These are phyloP conservation scores for Meteorus sp. DNA, from an alignment of 1,140 invertebrate genomes.

Conservation along the genomic window DNA sequence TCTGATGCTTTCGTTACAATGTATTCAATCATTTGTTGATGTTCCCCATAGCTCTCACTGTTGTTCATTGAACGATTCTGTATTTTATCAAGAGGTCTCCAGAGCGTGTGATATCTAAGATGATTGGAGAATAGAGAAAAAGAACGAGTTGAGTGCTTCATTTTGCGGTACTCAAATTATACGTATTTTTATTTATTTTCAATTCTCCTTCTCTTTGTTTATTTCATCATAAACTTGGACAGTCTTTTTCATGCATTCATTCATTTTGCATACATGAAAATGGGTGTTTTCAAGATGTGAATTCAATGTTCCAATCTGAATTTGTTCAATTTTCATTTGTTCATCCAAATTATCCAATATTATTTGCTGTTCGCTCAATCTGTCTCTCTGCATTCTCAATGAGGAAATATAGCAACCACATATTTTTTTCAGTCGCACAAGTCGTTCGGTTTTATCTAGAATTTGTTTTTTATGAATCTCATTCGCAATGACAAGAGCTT, in stretches of 20 bases:
- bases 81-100: slow-evolving; percentile 57
- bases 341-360: slow-evolving; percentile 48
- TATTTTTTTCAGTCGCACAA: slow-evolving; percentile 58
- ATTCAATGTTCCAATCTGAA: slow-evolving; percentile 33
- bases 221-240: slow-evolving; percentile 47
- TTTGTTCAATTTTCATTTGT: slow-evolving; percentile 32
- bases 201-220: slow-evolving; percentile 44
- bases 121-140: too few relatives aligned
- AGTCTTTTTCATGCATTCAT: too few relatives aligned
- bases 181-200: slow-evolving; percentile 56
- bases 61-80: slow-evolving; percentile 50
- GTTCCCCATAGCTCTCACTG: slow-evolving; percentile 23
- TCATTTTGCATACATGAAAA: slow-evolving; percentile 43
- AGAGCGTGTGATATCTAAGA: too few relatives aligned
- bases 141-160: too few relatives aligned
- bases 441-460: slow-evolving; percentile 52
- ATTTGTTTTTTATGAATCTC: slow-evolving; percentile 52
- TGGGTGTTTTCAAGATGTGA: slow-evolving; percentile 29
- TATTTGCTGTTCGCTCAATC: slow-evolving; percentile 51
- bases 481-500: slow-evolving; percentile 63
- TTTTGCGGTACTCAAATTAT: too few relatives aligned
- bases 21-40: slow-evolving; percentile 9
- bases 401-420: slow-evolving; percentile 48
- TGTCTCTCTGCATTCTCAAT: slow-evolving; percentile 56
- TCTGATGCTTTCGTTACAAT: neutral